These are phyloP conservation scores for Tenthredo livida DNA, from an alignment of 2,888 invertebrate genomes.

Conservation along the genomic window DNA sequence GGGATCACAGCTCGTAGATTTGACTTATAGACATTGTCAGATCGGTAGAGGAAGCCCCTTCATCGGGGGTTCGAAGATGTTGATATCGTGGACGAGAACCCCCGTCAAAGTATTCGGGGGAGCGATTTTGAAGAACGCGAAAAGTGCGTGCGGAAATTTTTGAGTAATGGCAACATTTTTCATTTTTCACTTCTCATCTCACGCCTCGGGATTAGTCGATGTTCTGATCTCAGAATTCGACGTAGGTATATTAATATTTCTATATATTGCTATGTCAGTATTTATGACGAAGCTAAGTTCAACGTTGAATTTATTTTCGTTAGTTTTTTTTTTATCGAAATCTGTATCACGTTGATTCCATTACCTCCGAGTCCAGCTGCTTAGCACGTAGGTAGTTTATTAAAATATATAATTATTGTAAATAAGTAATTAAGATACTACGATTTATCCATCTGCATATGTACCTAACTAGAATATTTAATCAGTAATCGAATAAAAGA, in stretches of 20 bases:
- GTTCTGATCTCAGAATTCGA: neutral
- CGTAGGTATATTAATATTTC: too few species aligned
- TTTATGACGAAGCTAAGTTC: neutral
- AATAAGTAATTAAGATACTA: neutral
- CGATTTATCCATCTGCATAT: neutral
- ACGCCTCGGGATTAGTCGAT: too few species aligned
- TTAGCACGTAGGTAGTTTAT: neutral
- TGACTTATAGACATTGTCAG: slow-evolving; percentile 77
- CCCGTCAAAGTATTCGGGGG: slow-evolving; percentile 86
- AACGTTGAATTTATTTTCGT: neutral
- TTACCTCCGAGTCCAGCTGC: neutral
- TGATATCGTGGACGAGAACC: slow-evolving; percentile 84
- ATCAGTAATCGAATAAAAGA: neutral
- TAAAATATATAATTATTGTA: neutral
- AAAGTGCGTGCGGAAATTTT: slow-evolving; percentile 82
- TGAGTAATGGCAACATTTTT: slow-evolving; percentile 60
- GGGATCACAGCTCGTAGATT: slow-evolving; percentile 78
- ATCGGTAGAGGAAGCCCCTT: slow-evolving; percentile 79
- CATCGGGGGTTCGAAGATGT: slow-evolving; percentile 77
- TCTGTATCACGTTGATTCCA: neutral
- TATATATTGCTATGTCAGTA: too few species aligned
- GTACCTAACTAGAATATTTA: neutral
- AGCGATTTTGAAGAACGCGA: slow-evolving; percentile 81
- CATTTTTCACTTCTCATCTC: too few species aligned
- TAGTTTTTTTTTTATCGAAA: neutral